Conservation (phyloP, 2,797 vertebrate species). For the Girardinus metallicus region DNA sequence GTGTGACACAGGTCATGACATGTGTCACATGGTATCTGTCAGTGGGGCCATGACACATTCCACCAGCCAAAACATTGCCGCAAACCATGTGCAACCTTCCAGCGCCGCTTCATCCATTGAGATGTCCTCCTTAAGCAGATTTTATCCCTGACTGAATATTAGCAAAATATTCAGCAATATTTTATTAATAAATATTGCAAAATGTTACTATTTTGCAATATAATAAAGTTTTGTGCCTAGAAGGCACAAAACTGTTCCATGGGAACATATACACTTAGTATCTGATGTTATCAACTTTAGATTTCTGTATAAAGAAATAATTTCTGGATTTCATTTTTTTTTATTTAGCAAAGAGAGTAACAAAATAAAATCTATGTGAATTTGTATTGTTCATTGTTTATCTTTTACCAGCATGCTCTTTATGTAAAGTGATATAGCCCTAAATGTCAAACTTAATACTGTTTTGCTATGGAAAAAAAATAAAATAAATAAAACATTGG, state of each 20-base stretch:
- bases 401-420: neutral
- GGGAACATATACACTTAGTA: neutral
- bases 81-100: neutral
- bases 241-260: neutral
- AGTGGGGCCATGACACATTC: neutral
- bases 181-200: no score
- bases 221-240: no score
- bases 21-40: no score
- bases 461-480: neutral
- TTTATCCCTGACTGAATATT: neutral
- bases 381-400: neutral
- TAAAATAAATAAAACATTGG: neutral
- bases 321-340: neutral
- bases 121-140: neutral
- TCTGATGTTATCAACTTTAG: neutral
- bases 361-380: neutral
- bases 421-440: no score
- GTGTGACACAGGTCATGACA: slow-evolving; percentile 2
- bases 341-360: neutral
- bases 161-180: neutral
- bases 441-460: neutral
- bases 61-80: neutral
- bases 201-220: no score
- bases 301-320: neutral
- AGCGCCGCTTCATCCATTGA: neutral